Base-by-base conservation (phyloP, 1,140 invertebrate genomes). In the Platyscapa corneri region DNA sequence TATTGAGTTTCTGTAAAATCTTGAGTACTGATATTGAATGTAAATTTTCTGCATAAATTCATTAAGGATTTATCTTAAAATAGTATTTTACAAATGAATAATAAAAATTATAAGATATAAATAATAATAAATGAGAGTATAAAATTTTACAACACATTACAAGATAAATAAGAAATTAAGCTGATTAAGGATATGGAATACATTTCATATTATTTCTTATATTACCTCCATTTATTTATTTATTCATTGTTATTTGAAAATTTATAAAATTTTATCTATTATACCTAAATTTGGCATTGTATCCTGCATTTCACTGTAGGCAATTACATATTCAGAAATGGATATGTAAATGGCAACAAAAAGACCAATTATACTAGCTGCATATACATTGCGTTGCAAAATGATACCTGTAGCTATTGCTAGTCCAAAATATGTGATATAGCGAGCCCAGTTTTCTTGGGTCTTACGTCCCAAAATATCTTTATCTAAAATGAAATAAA, bases 401-500 rank as follows among this genome's bases (percentile, higher is more conserved):
- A 97, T 97, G 76, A 97, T 97, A 89, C 95, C 96, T 2, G 96
- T 97, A 83, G 97, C 96, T 64, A 97, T 89, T 89, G 96, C 96
- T 30, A 98, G 93, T 23, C 97, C 97, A 81, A 96, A 93, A 91
- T 98, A 97, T 5, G 96, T 97, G 42, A 96, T 92, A 91, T 97
- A 97, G 86, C 97, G 94, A 23, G 96, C 95, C 46, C 95, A 91
- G 89, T 95, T 96, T 87, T 96, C 95, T 83, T 87, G 92, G 87
- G 87, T 91, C 79, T 92, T 93, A 85, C 91, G 91, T 82, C 90
- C 90, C 34, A 92, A 56, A 30, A 93, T 88, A 76, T 94, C 93
- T 37, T 93, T 91, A 92, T 95, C 94, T 95, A 87, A 14, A 91
- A 77, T 83, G 87, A 70, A 84, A 88, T 64, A 65, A 82, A 84